Evolutionary conservation across 2,888 invertebrate species (phyloP).

Genomic region (Drosophila mimetica): DNA sequence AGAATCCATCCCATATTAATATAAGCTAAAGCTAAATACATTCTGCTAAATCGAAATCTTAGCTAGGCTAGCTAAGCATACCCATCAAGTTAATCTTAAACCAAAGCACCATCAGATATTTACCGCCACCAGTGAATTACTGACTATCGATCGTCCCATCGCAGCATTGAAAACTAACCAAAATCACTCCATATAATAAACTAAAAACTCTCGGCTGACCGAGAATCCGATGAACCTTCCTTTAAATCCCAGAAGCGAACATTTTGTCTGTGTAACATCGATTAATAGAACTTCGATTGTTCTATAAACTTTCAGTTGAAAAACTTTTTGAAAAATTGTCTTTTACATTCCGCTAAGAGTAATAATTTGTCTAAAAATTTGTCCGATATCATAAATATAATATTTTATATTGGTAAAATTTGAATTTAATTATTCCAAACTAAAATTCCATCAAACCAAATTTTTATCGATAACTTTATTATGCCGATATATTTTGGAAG

Average conservation of each 20-base stretch:
- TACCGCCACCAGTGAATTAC: not conserved
- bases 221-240: conserved; percentile 18
- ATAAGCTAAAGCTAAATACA: conserved; percentile 36
- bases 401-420: not conserved
- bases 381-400: not conserved
- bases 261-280: not conserved
- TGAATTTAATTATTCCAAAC: no score
- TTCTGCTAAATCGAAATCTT: conserved; percentile 25
- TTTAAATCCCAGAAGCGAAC: not conserved
- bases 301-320: not conserved
- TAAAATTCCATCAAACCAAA: not conserved
- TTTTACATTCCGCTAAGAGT: not conserved
- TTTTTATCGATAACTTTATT: no score
- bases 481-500: not conserved
- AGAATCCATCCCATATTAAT: conserved; percentile 29
- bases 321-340: not conserved
- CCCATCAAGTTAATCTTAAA: conserved; percentile 44
- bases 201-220: conserved; percentile 10
- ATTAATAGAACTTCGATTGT: not conserved
- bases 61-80: conserved; percentile 43
- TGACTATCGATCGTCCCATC: conserved; percentile 7
- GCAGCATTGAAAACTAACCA: conserved; percentile 12
- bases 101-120: conserved; percentile 11
- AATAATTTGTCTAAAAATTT: not conserved
- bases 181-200: conserved; percentile 15